Evolutionary conservation across 1,140 invertebrate genomes (phyloP).

Genomic region (Trachymyrmex cornetzi): DNA sequence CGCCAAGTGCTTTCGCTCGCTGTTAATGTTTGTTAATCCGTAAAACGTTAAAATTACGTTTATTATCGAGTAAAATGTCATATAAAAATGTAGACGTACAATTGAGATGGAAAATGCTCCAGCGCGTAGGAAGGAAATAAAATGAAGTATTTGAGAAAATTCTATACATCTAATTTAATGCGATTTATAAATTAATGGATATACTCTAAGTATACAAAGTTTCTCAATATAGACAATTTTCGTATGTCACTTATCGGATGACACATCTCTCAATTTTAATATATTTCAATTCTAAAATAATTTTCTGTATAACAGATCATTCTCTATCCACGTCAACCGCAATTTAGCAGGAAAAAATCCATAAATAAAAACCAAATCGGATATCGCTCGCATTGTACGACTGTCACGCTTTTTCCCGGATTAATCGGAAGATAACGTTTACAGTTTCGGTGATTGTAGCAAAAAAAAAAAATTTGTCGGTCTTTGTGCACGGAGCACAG

Average conservation of each 20-base stretch:
- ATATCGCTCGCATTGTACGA: constrained; percentile 3
- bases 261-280: background rate
- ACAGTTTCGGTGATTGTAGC: constrained; percentile 11
- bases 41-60: constrained; percentile 25
- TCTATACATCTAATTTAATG: background rate
- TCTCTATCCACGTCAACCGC: background rate
- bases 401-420: constrained; percentile 9
- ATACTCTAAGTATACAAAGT: background rate
- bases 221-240: background rate
- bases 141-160: background rate
- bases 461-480: constrained; percentile 4
- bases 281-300: constrained; percentile 7
- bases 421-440: constrained; percentile 60
- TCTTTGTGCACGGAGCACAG: constrained; percentile 7
- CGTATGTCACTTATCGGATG: background rate
- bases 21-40: constrained; percentile 35
- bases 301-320: constrained; percentile 10
- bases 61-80: background rate
- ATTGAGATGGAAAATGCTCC: background rate
- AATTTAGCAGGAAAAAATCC: background rate
- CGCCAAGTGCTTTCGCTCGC: constrained; percentile 15
- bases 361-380: constrained; percentile 42
- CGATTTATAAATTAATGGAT: background rate
- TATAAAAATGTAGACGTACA: background rate
- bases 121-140: background rate